Conservation (phyloP, 2,113 vertebrate genomes). For the Phainopepla nitens region DNA sequence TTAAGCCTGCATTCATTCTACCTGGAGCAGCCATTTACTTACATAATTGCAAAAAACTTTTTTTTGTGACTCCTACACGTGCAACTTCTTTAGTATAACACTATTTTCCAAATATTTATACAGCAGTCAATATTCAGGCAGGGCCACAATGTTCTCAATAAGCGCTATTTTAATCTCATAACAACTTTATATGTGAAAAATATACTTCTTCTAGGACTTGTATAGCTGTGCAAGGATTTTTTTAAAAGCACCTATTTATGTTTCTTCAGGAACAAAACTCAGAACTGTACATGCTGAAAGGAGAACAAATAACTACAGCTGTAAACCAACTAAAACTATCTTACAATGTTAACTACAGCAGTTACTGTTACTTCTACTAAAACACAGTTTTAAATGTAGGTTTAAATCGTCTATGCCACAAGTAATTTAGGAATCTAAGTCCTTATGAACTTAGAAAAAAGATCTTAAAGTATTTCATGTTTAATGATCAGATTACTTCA, state of each 20-base stretch:
- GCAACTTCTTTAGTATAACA: not conserved
- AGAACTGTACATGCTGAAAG: not conserved
- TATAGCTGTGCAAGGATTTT: not conserved
- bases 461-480: not conserved
- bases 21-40: not conserved
- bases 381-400: not conserved
- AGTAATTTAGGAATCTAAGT: not conserved
- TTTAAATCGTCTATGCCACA: not conserved
- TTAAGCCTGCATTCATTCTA: not conserved
- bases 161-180: not conserved
- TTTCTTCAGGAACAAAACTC: not conserved
- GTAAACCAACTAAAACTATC: not conserved
- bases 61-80: not conserved
- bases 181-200: not conserved
- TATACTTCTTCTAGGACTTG: not conserved
- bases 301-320: not conserved
- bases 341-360: not conserved
- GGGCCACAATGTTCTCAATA: not conserved
- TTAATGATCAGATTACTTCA: not conserved
- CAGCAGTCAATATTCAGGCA: not conserved
- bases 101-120: not conserved
- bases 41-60: not conserved
- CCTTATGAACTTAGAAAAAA: not conserved
- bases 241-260: not conserved
- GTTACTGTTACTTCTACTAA: not conserved